Base-by-base conservation (phyloP, 2,797 vertebrate species). In the Rhodeus uyekii region DNA sequence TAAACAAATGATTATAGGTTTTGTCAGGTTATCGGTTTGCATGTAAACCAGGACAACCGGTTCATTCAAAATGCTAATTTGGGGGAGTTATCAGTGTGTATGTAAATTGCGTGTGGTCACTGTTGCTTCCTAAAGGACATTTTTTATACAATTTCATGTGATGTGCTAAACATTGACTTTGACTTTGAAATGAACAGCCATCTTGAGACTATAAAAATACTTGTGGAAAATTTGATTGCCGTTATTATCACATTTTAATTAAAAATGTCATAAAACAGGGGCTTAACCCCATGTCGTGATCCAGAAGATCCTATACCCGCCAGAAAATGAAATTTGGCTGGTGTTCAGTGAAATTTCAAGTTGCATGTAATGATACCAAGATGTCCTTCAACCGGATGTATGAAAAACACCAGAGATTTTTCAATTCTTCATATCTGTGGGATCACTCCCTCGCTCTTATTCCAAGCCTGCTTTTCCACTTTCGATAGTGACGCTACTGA, bases 361-460 rank as follows among this genome's bases (percentile, higher is more conserved):
- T 46, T 76, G 63, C 19, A 76, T 58, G 48, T 58, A 61, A 48
- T 67, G 16, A 29, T 14, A 55, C 46, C 50, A 48, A 18, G 19
- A 32, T 68, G 61, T 42, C 72, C 36, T 67, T 55, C 14, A 18
- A 55, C 16, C 22, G 32, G 8, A 58, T 76, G 50, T 76, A 39
- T 46, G 38, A 82, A 67, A 27, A 68, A 68, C 61, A 12, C 73
- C 63, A 60, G 46, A 68, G 22, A 69, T 46, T 60, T 80, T 82
- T 64, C 63, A 82, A 76, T 82, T 82, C 73, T 69, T 69, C 38
- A 44, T 46, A 76, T 68, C 73, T 27, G 22, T 29, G 2, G 81
- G 29, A 82, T 69, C 32, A 53, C 48, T 42, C 4, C 9, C 79
- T 65, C 16, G 18, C 29, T 68, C 42, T 81, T 38, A 64, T 69